Conservation (phyloP, 1,140 invertebrate genomes). For the Dufourea novaeangliae region DNA sequence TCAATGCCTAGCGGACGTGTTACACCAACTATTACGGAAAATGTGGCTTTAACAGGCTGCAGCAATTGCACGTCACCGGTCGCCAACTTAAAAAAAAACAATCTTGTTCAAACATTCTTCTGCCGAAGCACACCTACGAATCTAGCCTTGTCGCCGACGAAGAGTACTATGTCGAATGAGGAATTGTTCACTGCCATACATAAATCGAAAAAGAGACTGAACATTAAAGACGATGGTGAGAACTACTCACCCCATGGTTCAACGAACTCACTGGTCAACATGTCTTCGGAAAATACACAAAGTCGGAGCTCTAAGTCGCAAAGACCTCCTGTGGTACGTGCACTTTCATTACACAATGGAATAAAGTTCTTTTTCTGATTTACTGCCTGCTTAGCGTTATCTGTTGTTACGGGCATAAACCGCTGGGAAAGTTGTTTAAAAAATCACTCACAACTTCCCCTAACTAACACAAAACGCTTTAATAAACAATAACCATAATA, state of each 20-base stretch:
- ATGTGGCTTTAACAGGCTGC: constrained; percentile 59
- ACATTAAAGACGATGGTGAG: constrained; percentile 84
- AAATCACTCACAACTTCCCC: too few relatives aligned
- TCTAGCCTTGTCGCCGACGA: constrained; percentile 84
- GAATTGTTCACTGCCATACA: constrained; percentile 90
- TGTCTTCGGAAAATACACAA: constrained; percentile 73
- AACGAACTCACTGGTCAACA: constrained; percentile 68
- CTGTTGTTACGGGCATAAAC: too few relatives aligned
- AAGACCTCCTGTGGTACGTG: constrained; percentile 69
- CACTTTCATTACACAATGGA: too few relatives aligned
- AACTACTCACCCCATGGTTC: constrained; percentile 82
- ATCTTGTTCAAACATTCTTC: constrained; percentile 51
- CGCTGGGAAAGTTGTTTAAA: too few relatives aligned
- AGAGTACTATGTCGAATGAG: constrained; percentile 89
- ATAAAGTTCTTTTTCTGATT: neutral
- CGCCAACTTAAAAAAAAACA: constrained; percentile 56
- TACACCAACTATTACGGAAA: constrained; percentile 68
- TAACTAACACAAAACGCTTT: too few relatives aligned
- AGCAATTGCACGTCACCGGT: constrained; percentile 61
- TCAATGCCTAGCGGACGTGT: constrained; percentile 71
- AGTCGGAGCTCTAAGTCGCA: constrained; percentile 79
- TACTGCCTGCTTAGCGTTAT: too few relatives aligned
- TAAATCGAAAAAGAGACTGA: constrained; percentile 88
- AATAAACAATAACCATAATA: too few relatives aligned
- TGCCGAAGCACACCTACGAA: constrained; percentile 74